These are phyloP conservation scores for Spermophilus dauricus DNA, from an alignment of 2,113 vertebrate genomes.

Conservation along the genomic window DNA sequence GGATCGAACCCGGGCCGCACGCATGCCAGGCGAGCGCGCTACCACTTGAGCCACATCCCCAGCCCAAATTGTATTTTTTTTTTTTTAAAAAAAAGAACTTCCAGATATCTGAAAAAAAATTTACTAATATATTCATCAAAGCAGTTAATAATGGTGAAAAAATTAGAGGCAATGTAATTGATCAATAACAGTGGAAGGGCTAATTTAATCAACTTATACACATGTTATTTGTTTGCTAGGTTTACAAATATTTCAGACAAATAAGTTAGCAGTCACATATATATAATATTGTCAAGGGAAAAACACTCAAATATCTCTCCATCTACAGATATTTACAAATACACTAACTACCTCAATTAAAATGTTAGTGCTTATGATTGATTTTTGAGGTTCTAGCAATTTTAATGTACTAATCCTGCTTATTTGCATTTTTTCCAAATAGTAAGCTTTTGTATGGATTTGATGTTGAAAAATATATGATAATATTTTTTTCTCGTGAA, in stretches of 20 bases:
- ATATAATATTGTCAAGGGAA: neutral
- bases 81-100: neutral
- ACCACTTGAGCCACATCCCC: too few relatives aligned
- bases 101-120: neutral
- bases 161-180: neutral
- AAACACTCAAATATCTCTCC: neutral
- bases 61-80: neutral
- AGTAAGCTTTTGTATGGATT: neutral
- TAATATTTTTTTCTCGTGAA: neutral
- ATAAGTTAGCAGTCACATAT: neutral
- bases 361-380: neutral
- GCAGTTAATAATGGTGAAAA: neutral
- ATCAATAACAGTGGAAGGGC: neutral
- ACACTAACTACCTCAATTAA: neutral
- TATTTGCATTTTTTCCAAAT: constrained; percentile 15
- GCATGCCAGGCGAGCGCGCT: too few relatives aligned
- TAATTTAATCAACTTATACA: neutral
- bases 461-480: neutral
- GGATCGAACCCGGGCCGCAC: too few relatives aligned
- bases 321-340: neutral
- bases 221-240: neutral
- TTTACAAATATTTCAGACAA: constrained; percentile 16
- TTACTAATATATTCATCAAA: neutral
- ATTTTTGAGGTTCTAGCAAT: neutral
- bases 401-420: constrained; percentile 6